Percentiles rank a stretch among this genome's conserved stretches.
Conservation (phyloP, 2,797 vertebrate species). For the Euthynnus affinis region DNA sequence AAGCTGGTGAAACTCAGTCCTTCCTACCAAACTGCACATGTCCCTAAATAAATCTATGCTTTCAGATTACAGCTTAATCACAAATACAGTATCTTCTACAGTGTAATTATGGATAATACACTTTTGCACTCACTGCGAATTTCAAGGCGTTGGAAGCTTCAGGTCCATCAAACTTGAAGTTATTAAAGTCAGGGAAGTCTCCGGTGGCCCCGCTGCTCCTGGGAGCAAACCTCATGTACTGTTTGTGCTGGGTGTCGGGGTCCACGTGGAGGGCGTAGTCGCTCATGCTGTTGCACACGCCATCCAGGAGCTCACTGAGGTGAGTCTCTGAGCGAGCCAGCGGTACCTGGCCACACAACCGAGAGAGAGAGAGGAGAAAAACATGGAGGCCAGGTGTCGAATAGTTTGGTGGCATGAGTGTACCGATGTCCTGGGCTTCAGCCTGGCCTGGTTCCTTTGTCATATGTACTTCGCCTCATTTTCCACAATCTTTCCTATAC, state of each 20-base stretch:
- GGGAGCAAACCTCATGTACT: slow-evolving; percentile 86
- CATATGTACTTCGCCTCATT: not conserved
- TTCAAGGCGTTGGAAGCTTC: slow-evolving; percentile 85
- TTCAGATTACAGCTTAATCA: not conserved
- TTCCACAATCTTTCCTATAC: not conserved
- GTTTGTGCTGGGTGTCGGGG: slow-evolving; percentile 80
- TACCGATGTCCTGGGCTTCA: not conserved
- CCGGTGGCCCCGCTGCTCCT: slow-evolving; percentile 58
- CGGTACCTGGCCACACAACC: slow-evolving; percentile 76
- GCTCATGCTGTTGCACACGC: slow-evolving; percentile 86
- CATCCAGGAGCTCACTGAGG: slow-evolving; percentile 87
- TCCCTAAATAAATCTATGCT: too few relatives aligned
- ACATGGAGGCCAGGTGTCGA: slow-evolving; percentile 5
- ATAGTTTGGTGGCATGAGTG: not conserved
- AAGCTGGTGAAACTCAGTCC: not conserved
- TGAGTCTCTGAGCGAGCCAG: slow-evolving; percentile 87
- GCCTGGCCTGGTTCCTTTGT: not conserved
- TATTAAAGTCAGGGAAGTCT: slow-evolving; percentile 83
- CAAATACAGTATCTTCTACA: not conserved
- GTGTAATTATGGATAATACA: not conserved
- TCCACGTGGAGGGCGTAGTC: slow-evolving; percentile 87
- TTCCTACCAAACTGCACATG: too few relatives aligned
- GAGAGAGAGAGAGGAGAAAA: slow-evolving; percentile 18
- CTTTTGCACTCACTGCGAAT: slow-evolving; percentile 85
- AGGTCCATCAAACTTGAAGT: slow-evolving; percentile 86